phyloP scores from a whole-genome alignment of 2,888 invertebrate genomes.

The Synergus umbraculus region DNA sequence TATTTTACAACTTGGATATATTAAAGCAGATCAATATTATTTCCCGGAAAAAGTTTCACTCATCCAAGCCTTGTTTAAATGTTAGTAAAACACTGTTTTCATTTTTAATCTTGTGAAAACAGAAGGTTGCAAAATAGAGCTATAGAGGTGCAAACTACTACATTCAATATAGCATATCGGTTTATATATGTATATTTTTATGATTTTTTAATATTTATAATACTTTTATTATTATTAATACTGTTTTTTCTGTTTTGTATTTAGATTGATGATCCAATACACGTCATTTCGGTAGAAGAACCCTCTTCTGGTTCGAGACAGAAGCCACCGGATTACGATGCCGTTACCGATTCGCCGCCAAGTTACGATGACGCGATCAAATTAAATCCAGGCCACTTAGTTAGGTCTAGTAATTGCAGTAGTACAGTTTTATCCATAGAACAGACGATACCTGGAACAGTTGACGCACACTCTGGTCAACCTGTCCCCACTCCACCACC shows the following conservation, averaged over 20 bases:
- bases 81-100: too few species aligned
- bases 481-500: constrained; percentile 69
- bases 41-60: too few species aligned
- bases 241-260: constrained; percentile 55
- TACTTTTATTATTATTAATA: too few species aligned
- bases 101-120: too few species aligned
- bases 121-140: too few species aligned
- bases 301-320: constrained; percentile 81
- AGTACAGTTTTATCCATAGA: constrained; percentile 55
- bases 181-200: too few species aligned
- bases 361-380: constrained; percentile 87
- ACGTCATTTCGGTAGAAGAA: constrained; percentile 82
- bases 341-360: constrained; percentile 84
- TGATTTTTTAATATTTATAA: too few species aligned
- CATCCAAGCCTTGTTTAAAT: too few species aligned
- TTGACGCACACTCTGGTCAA: constrained; percentile 61
- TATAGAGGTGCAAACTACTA: too few species aligned
- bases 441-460: constrained; percentile 59
- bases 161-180: too few species aligned
- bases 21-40: too few species aligned
- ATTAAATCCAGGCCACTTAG: constrained; percentile 81
- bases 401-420: constrained; percentile 62
- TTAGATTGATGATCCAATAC: constrained; percentile 84
- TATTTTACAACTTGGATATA: too few species aligned
- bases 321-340: constrained; percentile 86